Base-by-base conservation (phyloP, 1,140 invertebrate genomes). In the Brevipalpus yothersi region DNA sequence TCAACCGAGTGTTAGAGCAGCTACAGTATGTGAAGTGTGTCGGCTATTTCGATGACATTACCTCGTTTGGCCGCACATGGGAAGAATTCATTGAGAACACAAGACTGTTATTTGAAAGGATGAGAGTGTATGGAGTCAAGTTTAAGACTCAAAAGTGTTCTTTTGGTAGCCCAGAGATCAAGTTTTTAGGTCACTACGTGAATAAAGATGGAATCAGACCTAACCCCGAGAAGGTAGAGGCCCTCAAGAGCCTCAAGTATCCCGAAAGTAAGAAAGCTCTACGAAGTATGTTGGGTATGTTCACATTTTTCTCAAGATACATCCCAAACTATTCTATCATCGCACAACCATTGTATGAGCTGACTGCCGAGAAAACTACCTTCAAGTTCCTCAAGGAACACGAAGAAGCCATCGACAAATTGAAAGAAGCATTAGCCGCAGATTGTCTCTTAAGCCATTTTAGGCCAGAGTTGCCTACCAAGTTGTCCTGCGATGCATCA, bases 391-490 rank as follows among this genome's bases (percentile, higher is more conserved):
- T 10, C 42, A 43, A 15, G 15, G 15, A 43, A 43, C 15, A n/a
- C 15, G 42, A 43, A 43, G 15, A 10, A 43, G 15, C 42, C 15
- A 67, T 70, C 60, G 51, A 61, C 9, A 62, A 66, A 19, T 21
- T 67, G 21, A 69, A 69, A 62, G 61, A 55, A 10, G 58, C 55
- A 21, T 21, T 69, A 17, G 42, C 43, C 12, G 56, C 41, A 7
- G n/a, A 55, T 8, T 23, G 57, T n/a, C 19, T 62, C 11, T 62
- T 76, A 12, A 65, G 65, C n/a, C 72, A 72, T 58, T 73, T 67
- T 60, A 64, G 73, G 49, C 68, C 69, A 21, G 62, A 69, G 66
- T 68, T 71, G 67, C 73, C 75, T 68, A 67, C 77, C 67, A 67
- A 73, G 66, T 67, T 78, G 5, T 64, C 69, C 10, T 69, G 65